These are phyloP conservation scores for Tauraco hartlaubi DNA, from an alignment of 2,797 vertebrate species.

Conservation along the genomic window DNA sequence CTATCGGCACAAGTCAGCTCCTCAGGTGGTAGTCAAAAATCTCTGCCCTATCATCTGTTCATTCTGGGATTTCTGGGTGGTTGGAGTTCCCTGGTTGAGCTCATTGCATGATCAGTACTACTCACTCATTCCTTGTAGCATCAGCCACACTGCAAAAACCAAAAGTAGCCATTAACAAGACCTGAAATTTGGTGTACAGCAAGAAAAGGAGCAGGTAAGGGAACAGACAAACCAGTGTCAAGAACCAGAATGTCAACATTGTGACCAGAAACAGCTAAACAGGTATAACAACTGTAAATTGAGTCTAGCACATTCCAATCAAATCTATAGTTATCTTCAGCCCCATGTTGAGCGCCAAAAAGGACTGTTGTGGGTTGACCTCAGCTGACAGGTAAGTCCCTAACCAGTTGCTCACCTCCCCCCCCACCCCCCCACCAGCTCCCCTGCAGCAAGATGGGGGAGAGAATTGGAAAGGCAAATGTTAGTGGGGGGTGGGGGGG, in stretches of 20 bases:
- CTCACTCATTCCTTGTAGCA: not conserved
- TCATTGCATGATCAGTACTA: not conserved
- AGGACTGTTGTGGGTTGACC: not conserved
- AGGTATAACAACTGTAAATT: not conserved
- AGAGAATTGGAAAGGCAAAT: not conserved
- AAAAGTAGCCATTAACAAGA: not conserved
- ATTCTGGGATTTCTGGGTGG: not conserved
- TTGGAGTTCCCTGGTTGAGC: not conserved
- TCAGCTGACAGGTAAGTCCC: not conserved
- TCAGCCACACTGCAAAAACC: not conserved
- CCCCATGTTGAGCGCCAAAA: not conserved
- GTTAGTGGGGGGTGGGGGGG: not conserved
- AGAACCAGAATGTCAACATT: not conserved
- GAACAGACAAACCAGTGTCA: not conserved
- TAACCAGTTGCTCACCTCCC: not conserved
- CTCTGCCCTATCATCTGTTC: not conserved
- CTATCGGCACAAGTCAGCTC: not conserved
- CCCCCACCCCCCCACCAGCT: not conserved
- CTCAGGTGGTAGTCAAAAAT: rapidly evolving
- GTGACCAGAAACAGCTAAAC: not conserved
- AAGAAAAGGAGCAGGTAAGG: not conserved
- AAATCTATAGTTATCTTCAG: not conserved
- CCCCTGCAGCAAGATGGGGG: not conserved
- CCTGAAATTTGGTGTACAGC: not conserved
- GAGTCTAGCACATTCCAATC: not conserved